Evolutionary conservation across 2,113 vertebrate species (phyloP).

Genomic region (Sterna hirundo): DNA sequence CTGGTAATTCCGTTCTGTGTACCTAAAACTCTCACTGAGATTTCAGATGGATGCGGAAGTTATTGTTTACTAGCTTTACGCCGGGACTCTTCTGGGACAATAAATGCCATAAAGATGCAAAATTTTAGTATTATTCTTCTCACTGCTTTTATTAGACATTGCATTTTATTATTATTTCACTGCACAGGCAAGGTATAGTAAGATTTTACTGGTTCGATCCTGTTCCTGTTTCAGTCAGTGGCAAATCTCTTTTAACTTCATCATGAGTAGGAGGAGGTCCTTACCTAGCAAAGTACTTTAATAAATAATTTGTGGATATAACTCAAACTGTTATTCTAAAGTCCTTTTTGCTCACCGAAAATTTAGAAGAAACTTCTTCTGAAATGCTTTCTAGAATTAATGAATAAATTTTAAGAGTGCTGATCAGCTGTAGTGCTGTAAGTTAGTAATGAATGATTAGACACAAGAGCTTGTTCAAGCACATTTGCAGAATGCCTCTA

Average conservation of each 20-base stretch:
- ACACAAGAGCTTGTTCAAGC: neutral
- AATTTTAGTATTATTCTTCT: neutral
- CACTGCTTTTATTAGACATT: neutral
- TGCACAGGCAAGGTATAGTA: neutral
- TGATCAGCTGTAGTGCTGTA: neutral
- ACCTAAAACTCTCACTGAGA: slow-evolving; percentile 36
- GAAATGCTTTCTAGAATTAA: slow-evolving; percentile 9
- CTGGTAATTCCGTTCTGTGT: neutral
- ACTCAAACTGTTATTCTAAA: neutral
- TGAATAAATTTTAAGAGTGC: neutral
- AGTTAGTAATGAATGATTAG: slow-evolving; percentile 15
- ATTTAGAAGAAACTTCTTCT: neutral
- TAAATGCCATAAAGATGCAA: neutral
- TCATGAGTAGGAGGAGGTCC: neutral
- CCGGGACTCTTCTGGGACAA: neutral
- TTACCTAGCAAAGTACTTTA: neutral
- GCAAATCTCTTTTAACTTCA: neutral
- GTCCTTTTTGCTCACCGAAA: neutral
- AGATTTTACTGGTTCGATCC: neutral
- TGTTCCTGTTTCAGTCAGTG: neutral
- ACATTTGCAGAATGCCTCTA: neutral
- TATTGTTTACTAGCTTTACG: slow-evolving; percentile 28
- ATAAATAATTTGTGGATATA: neutral
- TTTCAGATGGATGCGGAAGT: slow-evolving; percentile 15
- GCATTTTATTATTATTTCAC: neutral